These are phyloP conservation scores for Tortricodes alternella DNA, from an alignment of 2,888 invertebrate genomes.

Conservation along the genomic window DNA sequence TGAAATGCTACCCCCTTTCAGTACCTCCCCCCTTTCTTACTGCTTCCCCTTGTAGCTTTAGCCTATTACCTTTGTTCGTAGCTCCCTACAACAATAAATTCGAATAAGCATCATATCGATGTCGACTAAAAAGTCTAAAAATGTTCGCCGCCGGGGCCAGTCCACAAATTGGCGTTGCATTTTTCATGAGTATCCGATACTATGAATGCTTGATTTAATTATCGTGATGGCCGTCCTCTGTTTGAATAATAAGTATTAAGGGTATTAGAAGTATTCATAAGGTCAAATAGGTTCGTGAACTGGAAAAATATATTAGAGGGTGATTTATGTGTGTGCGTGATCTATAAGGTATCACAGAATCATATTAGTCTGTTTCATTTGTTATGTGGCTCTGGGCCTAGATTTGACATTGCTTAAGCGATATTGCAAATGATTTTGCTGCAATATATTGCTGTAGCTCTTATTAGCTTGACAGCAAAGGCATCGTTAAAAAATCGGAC, in stretches of 20 bases:
- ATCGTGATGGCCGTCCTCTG: slow-evolving; percentile 57
- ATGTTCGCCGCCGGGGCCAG: slow-evolving; percentile 40
- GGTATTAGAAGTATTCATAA: not conserved
- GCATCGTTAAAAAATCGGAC: too few species aligned
- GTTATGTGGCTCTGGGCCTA: too few species aligned
- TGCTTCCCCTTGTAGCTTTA: not conserved
- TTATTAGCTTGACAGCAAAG: too few species aligned
- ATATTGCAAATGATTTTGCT: too few species aligned
- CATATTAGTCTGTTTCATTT: too few species aligned
- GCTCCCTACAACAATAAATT: slow-evolving; percentile 3
- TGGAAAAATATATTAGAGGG: not conserved
- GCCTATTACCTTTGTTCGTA: not conserved
- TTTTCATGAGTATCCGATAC: slow-evolving; percentile 76
- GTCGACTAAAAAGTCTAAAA: slow-evolving; percentile 11
- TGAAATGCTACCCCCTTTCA: too few species aligned
- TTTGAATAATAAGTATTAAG: slow-evolving; percentile 42
- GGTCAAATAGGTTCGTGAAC: not conserved
- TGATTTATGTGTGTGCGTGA: too few species aligned
- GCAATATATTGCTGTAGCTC: too few species aligned
- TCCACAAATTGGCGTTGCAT: slow-evolving; percentile 75
- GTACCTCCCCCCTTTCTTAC: not conserved
- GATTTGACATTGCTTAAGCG: too few species aligned
- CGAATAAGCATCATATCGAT: not conserved
- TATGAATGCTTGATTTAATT: slow-evolving; percentile 78
- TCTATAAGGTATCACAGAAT: too few species aligned